Percentiles rank a stretch among this genome's conserved stretches.
Evolutionary conservation across 2,113 vertebrate genomes (phyloP).

Genomic region (Neodontobutis hainanensis): DNA sequence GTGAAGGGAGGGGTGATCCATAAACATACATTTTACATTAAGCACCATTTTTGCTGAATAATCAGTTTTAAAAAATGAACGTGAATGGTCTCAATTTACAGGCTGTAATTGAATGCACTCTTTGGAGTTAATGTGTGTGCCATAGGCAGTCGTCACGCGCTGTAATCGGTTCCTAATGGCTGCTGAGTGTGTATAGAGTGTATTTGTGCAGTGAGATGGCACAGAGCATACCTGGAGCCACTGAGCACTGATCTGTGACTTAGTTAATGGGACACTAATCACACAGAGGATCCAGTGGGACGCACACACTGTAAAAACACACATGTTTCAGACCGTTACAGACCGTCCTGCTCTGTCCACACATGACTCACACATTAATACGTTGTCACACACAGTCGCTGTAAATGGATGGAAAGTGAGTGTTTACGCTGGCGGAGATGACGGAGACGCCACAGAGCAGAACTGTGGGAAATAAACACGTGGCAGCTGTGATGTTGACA

Average conservation of each 20-base stretch:
- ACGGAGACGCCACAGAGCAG: constrained; percentile 62
- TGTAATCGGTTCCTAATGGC: constrained; percentile 60
- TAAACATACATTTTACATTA: too few species aligned
- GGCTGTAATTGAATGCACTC: constrained; percentile 35
- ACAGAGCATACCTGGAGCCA: constrained; percentile 66
- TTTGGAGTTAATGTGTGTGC: constrained; percentile 49
- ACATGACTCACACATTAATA: constrained; percentile 34
- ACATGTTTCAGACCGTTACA: constrained; percentile 11
- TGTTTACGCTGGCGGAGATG: constrained; percentile 58
- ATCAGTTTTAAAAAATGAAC: neutral
- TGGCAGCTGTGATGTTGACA: constrained; percentile 68
- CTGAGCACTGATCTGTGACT: constrained; percentile 67
- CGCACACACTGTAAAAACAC: constrained; percentile 60
- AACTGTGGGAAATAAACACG: constrained; percentile 72
- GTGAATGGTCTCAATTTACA: constrained; percentile 8
- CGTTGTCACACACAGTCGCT: constrained; percentile 11
- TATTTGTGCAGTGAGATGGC: constrained; percentile 72
- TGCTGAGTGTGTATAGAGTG: constrained; percentile 30
- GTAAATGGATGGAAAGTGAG: constrained; percentile 64
- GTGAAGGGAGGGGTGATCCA: too few species aligned
- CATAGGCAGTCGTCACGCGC: constrained; percentile 44
- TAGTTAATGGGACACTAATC: constrained; percentile 74
- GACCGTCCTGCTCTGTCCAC: constrained; percentile 23
- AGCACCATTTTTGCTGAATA: neutral
- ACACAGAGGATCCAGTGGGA: constrained; percentile 60